A percentile compares a stretch with the other conserved stretches of the same genome.
Conservation (phyloP, 2,888 invertebrate genomes). For the Drosophila lacicola region DNA sequence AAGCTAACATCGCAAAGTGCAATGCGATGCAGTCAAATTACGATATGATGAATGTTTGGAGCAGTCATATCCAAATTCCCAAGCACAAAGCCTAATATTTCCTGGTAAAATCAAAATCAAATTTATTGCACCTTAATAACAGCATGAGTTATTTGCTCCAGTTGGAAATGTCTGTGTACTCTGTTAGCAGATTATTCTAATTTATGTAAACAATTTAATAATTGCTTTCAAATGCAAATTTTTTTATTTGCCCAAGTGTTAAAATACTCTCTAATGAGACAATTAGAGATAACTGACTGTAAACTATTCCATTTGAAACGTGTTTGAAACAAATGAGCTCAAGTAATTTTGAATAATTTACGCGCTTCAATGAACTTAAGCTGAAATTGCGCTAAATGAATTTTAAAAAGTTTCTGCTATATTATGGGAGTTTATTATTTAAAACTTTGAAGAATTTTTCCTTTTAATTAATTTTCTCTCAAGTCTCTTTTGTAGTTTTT, state of each 20-base stretch:
- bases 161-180: not conserved
- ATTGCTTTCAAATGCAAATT: not conserved
- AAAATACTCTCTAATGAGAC: slow-evolving; percentile 9
- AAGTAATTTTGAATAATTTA: slow-evolving; percentile 7
- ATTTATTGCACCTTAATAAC: not conserved
- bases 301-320: slow-evolving; percentile 9
- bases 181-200: not conserved
- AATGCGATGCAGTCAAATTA: slow-evolving; percentile 3
- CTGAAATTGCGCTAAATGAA: not conserved
- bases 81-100: not conserved
- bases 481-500: not conserved
- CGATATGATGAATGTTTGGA: not conserved
- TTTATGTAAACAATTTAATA: not conserved
- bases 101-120: not conserved
- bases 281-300: slow-evolving; percentile 3
- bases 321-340: slow-evolving; percentile 16
- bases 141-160: not conserved
- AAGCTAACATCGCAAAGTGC: not conserved
- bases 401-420: not conserved
- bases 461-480: not conserved
- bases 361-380: not conserved
- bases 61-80: too few relatives aligned
- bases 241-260: not conserved
- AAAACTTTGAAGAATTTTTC: not conserved
- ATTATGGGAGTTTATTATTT: too few relatives aligned